Conservation (phyloP, 2,888 invertebrate species). For the Hymenopus coronatus region DNA sequence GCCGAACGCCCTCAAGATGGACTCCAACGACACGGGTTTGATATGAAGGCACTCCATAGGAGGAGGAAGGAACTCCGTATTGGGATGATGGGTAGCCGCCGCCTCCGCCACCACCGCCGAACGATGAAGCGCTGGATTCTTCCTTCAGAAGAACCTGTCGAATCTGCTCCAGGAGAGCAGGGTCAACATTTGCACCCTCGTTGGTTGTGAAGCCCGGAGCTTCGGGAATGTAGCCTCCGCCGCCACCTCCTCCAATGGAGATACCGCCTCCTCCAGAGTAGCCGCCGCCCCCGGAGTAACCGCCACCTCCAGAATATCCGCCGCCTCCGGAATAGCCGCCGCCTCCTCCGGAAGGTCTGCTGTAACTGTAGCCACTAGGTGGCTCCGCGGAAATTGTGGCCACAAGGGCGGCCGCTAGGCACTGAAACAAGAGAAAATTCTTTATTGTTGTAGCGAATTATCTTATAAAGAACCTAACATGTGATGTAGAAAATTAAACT, state of each 20-base stretch:
- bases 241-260: constrained; percentile 56
- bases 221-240: constrained; percentile 73
- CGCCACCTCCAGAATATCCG: constrained; percentile 47
- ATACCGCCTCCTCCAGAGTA: constrained; percentile 45
- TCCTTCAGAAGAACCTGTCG: constrained; percentile 81
- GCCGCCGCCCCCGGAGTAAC: constrained; percentile 46
- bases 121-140: constrained; percentile 55
- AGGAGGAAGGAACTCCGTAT: constrained; percentile 66
- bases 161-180: constrained; percentile 76
- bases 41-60: constrained; percentile 61
- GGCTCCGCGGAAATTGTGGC: constrained; percentile 73
- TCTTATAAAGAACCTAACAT: too few relatives aligned
- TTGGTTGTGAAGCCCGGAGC: constrained; percentile 76
- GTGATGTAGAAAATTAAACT: too few relatives aligned
- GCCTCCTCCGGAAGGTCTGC: constrained; percentile 56
- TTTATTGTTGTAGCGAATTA: too few relatives aligned
- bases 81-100: constrained; percentile 54
- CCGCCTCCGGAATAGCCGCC: constrained; percentile 33
- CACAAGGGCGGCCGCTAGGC: constrained; percentile 78
- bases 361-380: constrained; percentile 73
- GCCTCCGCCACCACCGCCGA: constrained; percentile 52
- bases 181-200: constrained; percentile 80
- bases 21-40: constrained; percentile 73
- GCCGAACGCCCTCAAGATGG: constrained; percentile 80
- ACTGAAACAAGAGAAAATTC: constrained; percentile 55